phyloP scores from a whole-genome alignment of 64 coral and sea anemone genomes.

The Actinia tenebrosa region DNA sequence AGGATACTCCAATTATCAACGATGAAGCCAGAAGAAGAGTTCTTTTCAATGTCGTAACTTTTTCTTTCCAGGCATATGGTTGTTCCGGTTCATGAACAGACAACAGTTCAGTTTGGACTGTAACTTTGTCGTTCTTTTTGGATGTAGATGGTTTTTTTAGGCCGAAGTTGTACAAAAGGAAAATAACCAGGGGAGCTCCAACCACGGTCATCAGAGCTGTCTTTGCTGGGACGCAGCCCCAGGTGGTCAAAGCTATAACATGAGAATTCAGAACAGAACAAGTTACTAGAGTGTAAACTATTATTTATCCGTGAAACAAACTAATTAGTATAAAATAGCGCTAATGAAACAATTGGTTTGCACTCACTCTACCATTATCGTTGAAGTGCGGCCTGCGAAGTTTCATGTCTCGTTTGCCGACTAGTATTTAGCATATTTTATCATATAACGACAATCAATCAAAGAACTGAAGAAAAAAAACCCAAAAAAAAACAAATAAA shows the following conservation, averaged over 20 bases:
- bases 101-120: neutral
- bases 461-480: too few relatives aligned
- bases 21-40: constrained; percentile 1
- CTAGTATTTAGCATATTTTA: too few relatives aligned
- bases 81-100: constrained; percentile 1
- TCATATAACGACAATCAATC: too few relatives aligned
- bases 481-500: too few relatives aligned
- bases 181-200: constrained; percentile 33
- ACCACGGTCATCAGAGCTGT: constrained; percentile 40
- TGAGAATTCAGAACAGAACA: neutral
- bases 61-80: constrained; percentile 16
- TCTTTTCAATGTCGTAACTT: neutral
- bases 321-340: too few relatives aligned
- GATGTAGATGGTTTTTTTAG: constrained; percentile 12
- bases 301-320: too few relatives aligned
- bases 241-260: constrained; percentile 71
- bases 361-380: too few relatives aligned
- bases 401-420: too few relatives aligned
- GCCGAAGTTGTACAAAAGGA: constrained; percentile 43
- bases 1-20: constrained; percentile 23
- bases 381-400: too few relatives aligned
- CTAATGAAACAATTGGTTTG: too few relatives aligned
- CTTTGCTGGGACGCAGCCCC: constrained; percentile 65
- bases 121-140: constrained; percentile 8
- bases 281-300: too few relatives aligned